phyloP scores from a whole-genome alignment of 2,797 vertebrate genomes.

The Falco naumanni region DNA sequence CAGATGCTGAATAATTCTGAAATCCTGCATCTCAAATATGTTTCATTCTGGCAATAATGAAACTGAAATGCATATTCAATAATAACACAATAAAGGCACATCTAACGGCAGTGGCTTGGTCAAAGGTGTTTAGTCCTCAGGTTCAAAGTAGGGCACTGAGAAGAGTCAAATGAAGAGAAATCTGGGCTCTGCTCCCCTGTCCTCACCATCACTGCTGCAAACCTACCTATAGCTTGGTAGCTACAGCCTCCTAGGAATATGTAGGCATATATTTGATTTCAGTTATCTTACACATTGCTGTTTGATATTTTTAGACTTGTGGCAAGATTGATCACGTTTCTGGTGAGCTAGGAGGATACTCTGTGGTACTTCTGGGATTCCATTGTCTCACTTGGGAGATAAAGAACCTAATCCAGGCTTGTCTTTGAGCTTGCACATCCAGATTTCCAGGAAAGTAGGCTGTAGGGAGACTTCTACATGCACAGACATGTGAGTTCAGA shows the following conservation, averaged over 20 bases:
- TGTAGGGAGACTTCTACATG: not conserved
- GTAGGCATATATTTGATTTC: not conserved
- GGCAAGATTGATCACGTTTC: not conserved
- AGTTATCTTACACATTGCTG: not conserved
- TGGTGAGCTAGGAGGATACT: not conserved
- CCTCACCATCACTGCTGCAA: not conserved
- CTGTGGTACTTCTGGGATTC: not conserved
- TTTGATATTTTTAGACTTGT: not conserved
- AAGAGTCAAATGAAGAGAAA: not conserved
- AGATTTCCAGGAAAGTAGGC: not conserved
- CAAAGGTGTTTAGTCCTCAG: not conserved
- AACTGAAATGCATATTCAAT: not conserved
- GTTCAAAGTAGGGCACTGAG: not conserved
- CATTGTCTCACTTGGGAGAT: not conserved
- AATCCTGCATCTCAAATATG: not conserved
- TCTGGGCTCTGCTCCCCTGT: not conserved
- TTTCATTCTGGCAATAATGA: not conserved
- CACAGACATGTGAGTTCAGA: not conserved
- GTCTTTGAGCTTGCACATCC: not conserved
- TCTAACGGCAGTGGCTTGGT: not conserved
- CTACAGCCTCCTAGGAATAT: not conserved
- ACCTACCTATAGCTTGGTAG: not conserved
- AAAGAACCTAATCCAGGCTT: not conserved
- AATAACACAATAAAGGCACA: not conserved
- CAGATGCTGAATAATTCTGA: slow-evolving; percentile 34